A percentile compares a stretch with the other conserved stretches of the same genome.
These are phyloP conservation scores for Terebella lapidaria DNA, from an alignment of 2,888 invertebrate genomes.

Conservation along the genomic window DNA sequence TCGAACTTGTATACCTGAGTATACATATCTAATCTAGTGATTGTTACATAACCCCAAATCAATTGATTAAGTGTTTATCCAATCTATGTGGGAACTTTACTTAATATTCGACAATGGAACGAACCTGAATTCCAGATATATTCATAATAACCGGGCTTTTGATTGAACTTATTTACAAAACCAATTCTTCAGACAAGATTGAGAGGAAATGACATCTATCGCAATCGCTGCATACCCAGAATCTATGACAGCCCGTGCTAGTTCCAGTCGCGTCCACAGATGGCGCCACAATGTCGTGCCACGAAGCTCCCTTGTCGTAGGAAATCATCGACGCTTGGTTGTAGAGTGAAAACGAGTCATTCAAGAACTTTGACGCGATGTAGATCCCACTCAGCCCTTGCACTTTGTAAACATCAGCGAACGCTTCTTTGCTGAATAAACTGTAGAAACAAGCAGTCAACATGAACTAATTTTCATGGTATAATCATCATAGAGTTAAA, in stretches of 20 bases:
- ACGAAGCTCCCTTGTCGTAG: slow-evolving; percentile 80
- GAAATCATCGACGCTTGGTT: slow-evolving; percentile 75
- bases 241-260: background rate
- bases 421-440: slow-evolving; percentile 58
- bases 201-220: no score
- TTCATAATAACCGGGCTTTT: no score
- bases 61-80: no score
- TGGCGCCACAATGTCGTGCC: slow-evolving; percentile 65
- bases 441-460: background rate
- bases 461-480: background rate
- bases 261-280: background rate
- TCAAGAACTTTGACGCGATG: slow-evolving; percentile 72
- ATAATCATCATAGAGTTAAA: background rate
- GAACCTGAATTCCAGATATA: no score
- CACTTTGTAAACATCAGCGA: slow-evolving; percentile 82
- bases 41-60: no score
- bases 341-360: slow-evolving; percentile 60
- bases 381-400: slow-evolving; percentile 82
- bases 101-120: no score
- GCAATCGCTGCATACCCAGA: no score
- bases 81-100: no score
- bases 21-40: no score
- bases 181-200: no score
- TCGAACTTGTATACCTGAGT: no score
- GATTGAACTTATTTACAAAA: no score